Base-by-base conservation (phyloP, 2,113 vertebrate species). In the Apteryx owenii region DNA sequence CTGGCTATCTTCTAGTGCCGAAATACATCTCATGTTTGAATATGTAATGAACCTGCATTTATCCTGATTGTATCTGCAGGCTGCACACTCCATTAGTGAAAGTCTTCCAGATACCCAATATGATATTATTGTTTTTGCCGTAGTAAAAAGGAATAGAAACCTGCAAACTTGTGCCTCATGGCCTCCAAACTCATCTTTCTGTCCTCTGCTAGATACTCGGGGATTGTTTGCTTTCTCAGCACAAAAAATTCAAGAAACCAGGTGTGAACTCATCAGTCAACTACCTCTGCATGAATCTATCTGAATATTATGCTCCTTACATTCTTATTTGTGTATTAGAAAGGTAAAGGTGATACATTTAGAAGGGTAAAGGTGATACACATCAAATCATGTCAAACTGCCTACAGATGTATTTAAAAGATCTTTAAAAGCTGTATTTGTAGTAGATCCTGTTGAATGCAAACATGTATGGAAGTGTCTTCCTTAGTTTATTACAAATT, bases 11-110 rank as follows among this genome's bases (percentile, higher is more conserved):
- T 87, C n/a, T 38, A 65, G 38, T 46, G 26, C 31, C 44, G 81
- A 92, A 86, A 94, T 46, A 68, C 9, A 53, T 66, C 69, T 93
- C 38, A 64, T 28, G 71, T 90, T 88, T 65, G 94, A 94, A 33
- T 50, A 65, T 7, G 12, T 38, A 42, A 60, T 5, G 36, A 88
- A 42, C 42, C 13, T 87, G 51, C 10, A 25, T 53, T 95, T 66
- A 36, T 81, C 46, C 10, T 60, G 60, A 40, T 85, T 54, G 12
- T 56, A 21, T 64, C 53, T 80, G 31, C 53, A 87, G 38, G 36
- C 40, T 83, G 23, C 56, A 36, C 8, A 17, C n/a, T 58, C 64
- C 56, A 40, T 51, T 80, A 92, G 44, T 66, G 82, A 95, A 94
- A 93, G 69, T 83, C 42, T 84, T 94, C 81, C 51, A 83, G 77